Base-by-base conservation (phyloP, 2,888 invertebrate species). In the Caenorhabditis japonica region DNA sequence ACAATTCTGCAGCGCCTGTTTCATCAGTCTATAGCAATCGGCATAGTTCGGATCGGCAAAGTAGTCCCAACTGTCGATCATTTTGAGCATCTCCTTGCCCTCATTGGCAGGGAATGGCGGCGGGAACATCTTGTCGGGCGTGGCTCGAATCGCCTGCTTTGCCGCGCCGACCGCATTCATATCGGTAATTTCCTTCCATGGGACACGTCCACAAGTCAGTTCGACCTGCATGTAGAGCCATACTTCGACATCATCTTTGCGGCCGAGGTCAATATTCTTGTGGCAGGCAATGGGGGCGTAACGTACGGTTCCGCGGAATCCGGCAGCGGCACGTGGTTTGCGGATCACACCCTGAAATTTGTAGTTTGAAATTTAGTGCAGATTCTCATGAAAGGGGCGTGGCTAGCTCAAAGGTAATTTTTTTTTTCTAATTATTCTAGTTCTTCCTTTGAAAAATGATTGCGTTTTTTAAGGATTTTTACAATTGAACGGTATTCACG, bases 281-380 rank as follows among this genome's bases (percentile, higher is more conserved):
- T 84, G 84, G 53, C 84, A 84, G 23, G 82, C 79, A 36, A 84
- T 80, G 39, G 84, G 82, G 7, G 84, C 84, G 60, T 84, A 84
- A 21, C 84, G 84, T 36, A 84, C 84, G n/a, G 84, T 84, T 61
- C 84, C 84, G 33, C 84, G 81, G 73, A 84, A 84, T 8, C 84
- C 84, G 46, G 84, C 84, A 12, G 82, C 81, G 8, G 75, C 75
- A 15, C 85, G 74, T 36, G 85, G 85, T 53, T 82, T 84, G 33
- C 80, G 60, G 58, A 80, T 80, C 13, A 78, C 74, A 19, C 81
- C 85, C 68, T 68, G 47, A 34, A 62, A 41, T 30, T 30, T 30
- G 5, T n/a, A 8, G 8, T n/a, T 39, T 13, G 5, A 30, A 30
- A 30, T 7, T 30, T n/a, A n/a, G n/a, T n/a, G n/a, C n/a, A n/a